phyloP scores from a whole-genome alignment of 2,113 vertebrate genomes.

The Oncorhynchus mykiss region DNA sequence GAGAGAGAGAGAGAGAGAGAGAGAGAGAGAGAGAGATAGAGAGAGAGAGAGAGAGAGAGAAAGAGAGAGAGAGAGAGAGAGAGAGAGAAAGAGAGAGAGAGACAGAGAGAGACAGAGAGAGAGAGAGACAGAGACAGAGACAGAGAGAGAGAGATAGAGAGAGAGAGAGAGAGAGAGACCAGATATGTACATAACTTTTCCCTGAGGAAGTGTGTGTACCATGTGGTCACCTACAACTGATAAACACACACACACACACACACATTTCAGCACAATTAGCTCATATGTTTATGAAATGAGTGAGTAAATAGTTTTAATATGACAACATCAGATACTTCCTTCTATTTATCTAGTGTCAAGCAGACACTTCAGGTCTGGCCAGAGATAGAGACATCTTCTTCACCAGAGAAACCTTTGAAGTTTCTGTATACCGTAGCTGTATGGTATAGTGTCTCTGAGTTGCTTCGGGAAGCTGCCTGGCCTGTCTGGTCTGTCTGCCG shows the following conservation, averaged over 20 bases:
- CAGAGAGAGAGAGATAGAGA: too few species aligned
- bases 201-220: background rate
- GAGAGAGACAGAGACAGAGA: too few species aligned
- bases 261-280: background rate
- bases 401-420: too few species aligned
- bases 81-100: too few species aligned
- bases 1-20: too few species aligned
- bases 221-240: background rate
- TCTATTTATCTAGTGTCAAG: background rate
- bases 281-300: background rate
- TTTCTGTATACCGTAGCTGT: background rate
- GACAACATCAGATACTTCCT: background rate
- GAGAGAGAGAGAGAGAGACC: background rate
- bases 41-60: accelerated
- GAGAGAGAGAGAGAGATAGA: too few species aligned
- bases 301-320: background rate
- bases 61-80: accelerated
- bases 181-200: background rate
- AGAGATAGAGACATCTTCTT: too few species aligned
- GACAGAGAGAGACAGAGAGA: too few species aligned
- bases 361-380: background rate
- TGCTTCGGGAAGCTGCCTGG: background rate
- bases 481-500: background rate
- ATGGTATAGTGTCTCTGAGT: background rate
- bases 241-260: background rate